phyloP scores from a whole-genome alignment of 2,888 invertebrate genomes.

The Cosmopolites sordidus region DNA sequence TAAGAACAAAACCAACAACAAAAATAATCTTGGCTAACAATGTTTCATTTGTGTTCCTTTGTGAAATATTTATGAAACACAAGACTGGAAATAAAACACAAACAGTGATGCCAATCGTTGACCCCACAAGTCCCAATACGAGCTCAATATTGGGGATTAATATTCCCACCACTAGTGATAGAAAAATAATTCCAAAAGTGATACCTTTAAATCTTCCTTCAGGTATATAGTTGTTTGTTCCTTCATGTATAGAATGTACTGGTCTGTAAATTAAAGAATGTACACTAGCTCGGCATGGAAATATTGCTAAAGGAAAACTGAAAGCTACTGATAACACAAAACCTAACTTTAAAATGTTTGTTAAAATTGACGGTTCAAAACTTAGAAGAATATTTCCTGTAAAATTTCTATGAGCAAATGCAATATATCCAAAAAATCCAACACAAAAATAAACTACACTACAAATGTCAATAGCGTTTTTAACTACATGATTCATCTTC shows the following conservation, averaged over 20 bases:
- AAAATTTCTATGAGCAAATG: constrained; percentile 74
- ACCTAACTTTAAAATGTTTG: constrained; percentile 88
- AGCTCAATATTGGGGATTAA: constrained; percentile 91
- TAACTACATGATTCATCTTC: constrained; percentile 83
- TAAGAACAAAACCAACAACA: constrained; percentile 76
- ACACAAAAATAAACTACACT: constrained; percentile 85
- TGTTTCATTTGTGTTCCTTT: constrained; percentile 79
- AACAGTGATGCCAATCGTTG: constrained; percentile 90
- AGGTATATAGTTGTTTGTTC: constrained; percentile 68
- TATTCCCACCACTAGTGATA: constrained; percentile 75
- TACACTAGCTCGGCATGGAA: constrained; percentile 90
- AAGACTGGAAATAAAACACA: constrained; percentile 91
- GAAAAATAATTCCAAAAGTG: constrained; percentile 72
- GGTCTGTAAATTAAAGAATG: constrained; percentile 84
- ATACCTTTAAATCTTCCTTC: constrained; percentile 77
- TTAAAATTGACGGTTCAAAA: constrained; percentile 74
- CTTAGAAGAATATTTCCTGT: constrained; percentile 87
- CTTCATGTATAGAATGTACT: constrained; percentile 63
- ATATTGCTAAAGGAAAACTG: constrained; percentile 94
- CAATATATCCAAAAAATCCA: constrained; percentile 84
- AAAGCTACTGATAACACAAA: constrained; percentile 93
- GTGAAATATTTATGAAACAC: constrained; percentile 80
- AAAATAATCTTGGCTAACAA: constrained; percentile 77
- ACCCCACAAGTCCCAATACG: constrained; percentile 89
- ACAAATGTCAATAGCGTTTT: constrained; percentile 87